These are phyloP conservation scores for Plutella xylostella DNA, from an alignment of 2,888 invertebrate genomes.

Conservation along the genomic window DNA sequence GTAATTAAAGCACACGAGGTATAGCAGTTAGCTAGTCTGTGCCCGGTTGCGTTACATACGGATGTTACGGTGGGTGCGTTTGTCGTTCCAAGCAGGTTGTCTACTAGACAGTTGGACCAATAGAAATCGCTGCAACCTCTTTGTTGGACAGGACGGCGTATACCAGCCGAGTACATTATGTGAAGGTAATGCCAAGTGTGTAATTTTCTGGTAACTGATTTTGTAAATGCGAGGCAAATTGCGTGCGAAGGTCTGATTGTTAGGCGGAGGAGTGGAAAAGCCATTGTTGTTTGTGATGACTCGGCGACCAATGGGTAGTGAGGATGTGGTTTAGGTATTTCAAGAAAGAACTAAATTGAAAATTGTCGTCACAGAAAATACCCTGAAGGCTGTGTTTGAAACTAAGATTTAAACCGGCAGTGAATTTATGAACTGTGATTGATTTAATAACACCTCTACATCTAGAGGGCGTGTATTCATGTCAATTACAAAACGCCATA, in stretches of 20 bases:
- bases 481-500: background rate
- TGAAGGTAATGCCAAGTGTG: constrained; percentile 5
- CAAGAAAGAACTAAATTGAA: too few species aligned
- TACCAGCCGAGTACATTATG: background rate
- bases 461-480: too few species aligned
- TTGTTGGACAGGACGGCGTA: background rate
- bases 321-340: too few species aligned
- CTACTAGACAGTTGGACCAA: constrained; percentile 27
- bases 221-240: background rate
- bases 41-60: constrained; percentile 24
- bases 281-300: background rate
- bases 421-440: too few species aligned
- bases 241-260: background rate
- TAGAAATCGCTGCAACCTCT: constrained; percentile 13
- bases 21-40: constrained; percentile 12
- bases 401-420: too few species aligned
- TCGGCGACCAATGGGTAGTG: background rate
- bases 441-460: too few species aligned
- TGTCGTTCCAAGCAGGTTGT: constrained; percentile 45
- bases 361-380: too few species aligned
- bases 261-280: background rate
- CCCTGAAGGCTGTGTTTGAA: too few species aligned
- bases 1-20: background rate
- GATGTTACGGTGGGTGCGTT: constrained; percentile 34
- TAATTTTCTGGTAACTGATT: constrained; percentile 4